These are phyloP conservation scores for Brachymystax lenok DNA, from an alignment of 2,797 vertebrate genomes.

Conservation along the genomic window DNA sequence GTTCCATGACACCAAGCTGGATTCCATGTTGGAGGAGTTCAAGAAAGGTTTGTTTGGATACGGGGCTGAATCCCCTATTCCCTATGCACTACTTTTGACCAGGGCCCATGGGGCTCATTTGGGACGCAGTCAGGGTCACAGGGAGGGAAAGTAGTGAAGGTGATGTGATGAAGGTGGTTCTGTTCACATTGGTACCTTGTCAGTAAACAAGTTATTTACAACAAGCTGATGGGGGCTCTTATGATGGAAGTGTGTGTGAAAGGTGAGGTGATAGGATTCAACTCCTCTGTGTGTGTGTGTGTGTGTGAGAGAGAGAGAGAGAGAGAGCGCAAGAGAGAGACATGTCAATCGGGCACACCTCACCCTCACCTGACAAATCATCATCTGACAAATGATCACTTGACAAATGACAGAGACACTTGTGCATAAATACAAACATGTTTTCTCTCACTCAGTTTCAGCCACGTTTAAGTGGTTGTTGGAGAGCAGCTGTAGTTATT, in stretches of 20 bases:
- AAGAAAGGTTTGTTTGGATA: constrained; percentile 85
- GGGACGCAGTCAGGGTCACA: neutral
- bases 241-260: constrained; percentile 2
- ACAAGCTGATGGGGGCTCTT: neutral
- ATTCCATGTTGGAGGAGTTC: constrained; percentile 97
- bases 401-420: neutral
- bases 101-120: constrained; percentile 29
- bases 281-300: constrained; percentile 1
- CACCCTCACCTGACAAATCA: no score
- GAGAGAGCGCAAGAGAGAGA: no score
- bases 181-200: neutral
- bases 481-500: neutral
- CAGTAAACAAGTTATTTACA: neutral
- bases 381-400: no score
- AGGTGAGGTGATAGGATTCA: neutral
- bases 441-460: neutral
- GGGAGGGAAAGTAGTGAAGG: no score
- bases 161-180: neutral
- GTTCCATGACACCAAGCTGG: constrained; percentile 96
- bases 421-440: neutral
- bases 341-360: no score
- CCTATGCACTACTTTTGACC: no score
- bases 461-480: constrained; percentile 1
- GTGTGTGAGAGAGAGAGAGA: no score
- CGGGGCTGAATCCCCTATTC: neutral